Evolutionary conservation across 2,113 vertebrate species (phyloP).

Genomic region (Apaloderma vittatum): DNA sequence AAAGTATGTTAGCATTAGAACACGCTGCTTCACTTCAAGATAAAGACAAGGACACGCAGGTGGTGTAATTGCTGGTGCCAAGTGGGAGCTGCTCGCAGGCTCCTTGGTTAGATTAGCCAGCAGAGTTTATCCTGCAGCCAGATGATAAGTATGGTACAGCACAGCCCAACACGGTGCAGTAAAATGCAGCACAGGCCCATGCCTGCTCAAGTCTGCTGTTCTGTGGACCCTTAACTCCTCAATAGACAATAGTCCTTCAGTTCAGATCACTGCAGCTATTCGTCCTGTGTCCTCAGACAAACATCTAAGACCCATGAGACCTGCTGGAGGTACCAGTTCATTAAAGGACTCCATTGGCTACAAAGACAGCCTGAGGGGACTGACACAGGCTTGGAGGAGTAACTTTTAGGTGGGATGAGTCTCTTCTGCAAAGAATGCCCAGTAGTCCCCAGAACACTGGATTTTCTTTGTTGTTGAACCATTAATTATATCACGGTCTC

Average conservation of each 20-base stretch:
- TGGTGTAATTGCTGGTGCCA: background rate
- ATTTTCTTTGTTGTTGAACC: background rate
- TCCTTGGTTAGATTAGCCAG: background rate
- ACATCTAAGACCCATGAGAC: background rate
- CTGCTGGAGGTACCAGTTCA: background rate
- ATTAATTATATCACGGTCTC: background rate
- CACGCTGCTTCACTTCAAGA: background rate
- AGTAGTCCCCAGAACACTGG: background rate
- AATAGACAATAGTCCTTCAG: background rate
- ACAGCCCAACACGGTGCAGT: background rate
- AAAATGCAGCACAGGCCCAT: background rate
- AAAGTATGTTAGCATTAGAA: background rate
- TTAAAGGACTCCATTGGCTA: background rate
- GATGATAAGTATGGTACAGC: background rate
- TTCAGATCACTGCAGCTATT: background rate
- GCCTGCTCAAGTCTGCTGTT: background rate
- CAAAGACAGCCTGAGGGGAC: background rate
- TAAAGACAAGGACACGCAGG: background rate
- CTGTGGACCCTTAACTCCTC: rapidly evolving
- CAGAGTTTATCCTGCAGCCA: background rate
- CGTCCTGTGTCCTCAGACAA: background rate
- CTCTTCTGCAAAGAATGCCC: background rate
- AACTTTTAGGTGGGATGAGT: background rate
- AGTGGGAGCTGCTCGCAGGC: background rate
- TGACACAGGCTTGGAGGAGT: background rate